Percentiles rank a stretch among this genome's conserved stretches.
Conservation (phyloP, 1,140 invertebrate species). For the Diuraphis noxia region DNA sequence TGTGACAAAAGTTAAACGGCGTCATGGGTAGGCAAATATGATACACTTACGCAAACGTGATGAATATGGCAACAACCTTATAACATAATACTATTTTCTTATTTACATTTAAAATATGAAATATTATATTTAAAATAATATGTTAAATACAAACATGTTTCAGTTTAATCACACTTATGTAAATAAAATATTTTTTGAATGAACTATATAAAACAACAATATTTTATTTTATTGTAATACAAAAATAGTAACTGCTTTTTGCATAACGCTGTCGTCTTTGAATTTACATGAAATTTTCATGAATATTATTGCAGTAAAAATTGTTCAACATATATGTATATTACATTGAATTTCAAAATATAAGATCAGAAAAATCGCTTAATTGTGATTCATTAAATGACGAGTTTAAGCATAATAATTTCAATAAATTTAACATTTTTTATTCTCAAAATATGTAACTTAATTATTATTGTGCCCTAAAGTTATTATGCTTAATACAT, state of each 20-base stretch:
- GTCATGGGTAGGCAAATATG: conserved; percentile 20
- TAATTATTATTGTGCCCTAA: too few species aligned
- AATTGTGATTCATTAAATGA: neutral
- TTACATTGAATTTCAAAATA: neutral
- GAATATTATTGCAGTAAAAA: neutral
- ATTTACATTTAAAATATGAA: neutral
- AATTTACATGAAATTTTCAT: too few species aligned
- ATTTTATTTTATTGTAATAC: neutral
- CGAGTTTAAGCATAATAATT: neutral
- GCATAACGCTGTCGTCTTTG: neutral
- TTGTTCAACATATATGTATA: neutral
- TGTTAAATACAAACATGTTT: neutral
- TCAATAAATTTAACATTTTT: neutral
- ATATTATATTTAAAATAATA: neutral
- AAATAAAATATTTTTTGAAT: neutral
- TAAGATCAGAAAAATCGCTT: too few species aligned
- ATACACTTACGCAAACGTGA: neutral
- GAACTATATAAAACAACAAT: neutral
- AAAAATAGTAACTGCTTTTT: neutral
- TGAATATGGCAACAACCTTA: neutral
- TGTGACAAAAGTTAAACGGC: neutral
- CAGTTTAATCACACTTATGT: neutral
- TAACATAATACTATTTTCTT: neutral
- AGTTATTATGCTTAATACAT: neutral
- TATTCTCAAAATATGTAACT: neutral